Evolutionary conservation across 2,797 vertebrate genomes (phyloP).

Genomic region (Odontamblyopus rebecca): DNA sequence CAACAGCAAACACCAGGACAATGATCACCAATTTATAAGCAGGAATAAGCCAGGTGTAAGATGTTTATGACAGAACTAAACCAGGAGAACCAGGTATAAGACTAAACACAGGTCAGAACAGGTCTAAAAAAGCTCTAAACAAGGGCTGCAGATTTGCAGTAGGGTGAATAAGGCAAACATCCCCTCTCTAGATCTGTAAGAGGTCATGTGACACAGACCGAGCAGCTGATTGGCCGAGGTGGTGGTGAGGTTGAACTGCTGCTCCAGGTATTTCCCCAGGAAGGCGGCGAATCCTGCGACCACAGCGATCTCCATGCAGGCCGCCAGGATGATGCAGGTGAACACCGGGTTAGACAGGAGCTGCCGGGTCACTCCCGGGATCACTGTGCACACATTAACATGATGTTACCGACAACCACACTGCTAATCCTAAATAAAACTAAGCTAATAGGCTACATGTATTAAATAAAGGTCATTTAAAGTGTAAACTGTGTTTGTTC

Average conservation of each 20-base stretch:
- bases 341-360: slow-evolving; percentile 97
- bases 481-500: too few species aligned
- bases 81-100: too few species aligned
- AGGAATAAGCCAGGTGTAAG: too few species aligned
- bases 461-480: too few species aligned
- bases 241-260: slow-evolving; percentile 98
- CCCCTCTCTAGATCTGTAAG: background rate
- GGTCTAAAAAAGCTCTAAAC: too few species aligned
- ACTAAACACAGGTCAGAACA: background rate
- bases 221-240: slow-evolving; percentile 96
- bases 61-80: too few species aligned
- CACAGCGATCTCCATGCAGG: slow-evolving; percentile 98
- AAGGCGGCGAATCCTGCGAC: slow-evolving; percentile 97
- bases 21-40: too few species aligned
- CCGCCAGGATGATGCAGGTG: slow-evolving; percentile 95
- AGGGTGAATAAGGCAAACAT: background rate
- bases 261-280: slow-evolving; percentile 96
- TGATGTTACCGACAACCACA: too few species aligned
- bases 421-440: too few species aligned
- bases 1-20: background rate
- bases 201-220: slow-evolving; percentile 75
- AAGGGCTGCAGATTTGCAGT: too few species aligned
- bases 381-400: slow-evolving; percentile 76
- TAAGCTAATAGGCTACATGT: too few species aligned
- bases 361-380: slow-evolving; percentile 96